Conservation (phyloP, 2,797 vertebrate genomes). For the Fratercula arctica region DNA sequence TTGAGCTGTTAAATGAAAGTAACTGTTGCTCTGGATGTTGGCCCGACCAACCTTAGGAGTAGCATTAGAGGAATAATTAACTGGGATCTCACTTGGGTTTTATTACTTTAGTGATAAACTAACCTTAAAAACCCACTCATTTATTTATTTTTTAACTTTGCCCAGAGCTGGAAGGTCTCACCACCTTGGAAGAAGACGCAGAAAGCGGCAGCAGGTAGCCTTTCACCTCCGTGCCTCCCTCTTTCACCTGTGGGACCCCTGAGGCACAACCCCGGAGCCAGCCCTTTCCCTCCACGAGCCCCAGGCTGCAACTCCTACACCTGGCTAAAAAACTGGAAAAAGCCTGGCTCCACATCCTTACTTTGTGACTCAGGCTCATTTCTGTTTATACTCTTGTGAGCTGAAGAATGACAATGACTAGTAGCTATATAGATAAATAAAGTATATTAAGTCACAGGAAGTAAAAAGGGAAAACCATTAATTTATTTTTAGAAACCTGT, state of each 20-base stretch:
- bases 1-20: neutral
- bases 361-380: slow-evolving; percentile 25
- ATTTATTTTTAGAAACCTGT: slow-evolving; percentile 77
- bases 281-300: neutral
- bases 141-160: neutral
- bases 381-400: slow-evolving; percentile 34
- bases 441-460: slow-evolving; percentile 70
- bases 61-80: neutral
- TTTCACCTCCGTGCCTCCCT: neutral
- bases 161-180: neutral
- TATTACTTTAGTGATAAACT: neutral
- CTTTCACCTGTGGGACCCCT: rapidly evolving
- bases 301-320: neutral
- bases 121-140: neutral
- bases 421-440: slow-evolving; percentile 60
- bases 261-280: neutral
- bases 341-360: slow-evolving; percentile 9
- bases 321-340: slow-evolving; percentile 39
- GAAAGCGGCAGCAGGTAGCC: neutral
- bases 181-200: neutral
- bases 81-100: neutral
- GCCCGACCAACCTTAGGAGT: neutral
- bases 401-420: slow-evolving; percentile 17
- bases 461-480: slow-evolving; percentile 49
- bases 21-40: neutral